Percentiles rank a stretch among this genome's conserved stretches.
Evolutionary conservation across 2,113 vertebrate species (phyloP).

Genomic region (Brachypteracias leptosomus): DNA sequence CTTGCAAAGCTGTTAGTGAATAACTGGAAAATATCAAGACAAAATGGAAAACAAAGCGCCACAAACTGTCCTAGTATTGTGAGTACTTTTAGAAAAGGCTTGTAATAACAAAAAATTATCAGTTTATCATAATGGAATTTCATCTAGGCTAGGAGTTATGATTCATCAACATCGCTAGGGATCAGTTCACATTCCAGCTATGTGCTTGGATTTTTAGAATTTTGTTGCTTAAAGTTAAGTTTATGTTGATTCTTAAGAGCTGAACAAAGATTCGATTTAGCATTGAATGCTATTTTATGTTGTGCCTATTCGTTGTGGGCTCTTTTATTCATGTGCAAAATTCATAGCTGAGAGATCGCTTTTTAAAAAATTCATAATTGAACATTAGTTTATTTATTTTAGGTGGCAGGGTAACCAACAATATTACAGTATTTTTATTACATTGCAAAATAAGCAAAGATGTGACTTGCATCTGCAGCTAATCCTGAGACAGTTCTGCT

Average conservation of each 20-base stretch:
- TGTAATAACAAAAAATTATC: background rate
- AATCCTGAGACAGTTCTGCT: background rate
- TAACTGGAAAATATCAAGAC: background rate
- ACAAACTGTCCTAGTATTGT: background rate
- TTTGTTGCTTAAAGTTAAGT: background rate
- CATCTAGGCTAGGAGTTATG: background rate
- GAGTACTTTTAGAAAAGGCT: background rate
- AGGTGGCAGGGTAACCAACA: background rate
- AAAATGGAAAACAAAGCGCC: background rate
- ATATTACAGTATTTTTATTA: background rate
- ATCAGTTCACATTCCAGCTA: background rate
- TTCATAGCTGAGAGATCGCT: background rate
- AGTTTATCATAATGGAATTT: background rate
- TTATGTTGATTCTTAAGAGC: background rate
- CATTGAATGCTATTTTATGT: background rate
- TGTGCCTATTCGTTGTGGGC: background rate
- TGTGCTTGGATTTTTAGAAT: background rate
- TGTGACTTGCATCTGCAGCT: background rate
- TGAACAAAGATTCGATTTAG: background rate
- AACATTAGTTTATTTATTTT: background rate
- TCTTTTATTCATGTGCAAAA: background rate
- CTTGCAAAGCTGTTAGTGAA: background rate
- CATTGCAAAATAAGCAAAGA: background rate
- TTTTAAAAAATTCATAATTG: background rate
- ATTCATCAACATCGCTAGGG: background rate